Conservation (phyloP, 2,113 vertebrate species). For the Merops nubicus region DNA sequence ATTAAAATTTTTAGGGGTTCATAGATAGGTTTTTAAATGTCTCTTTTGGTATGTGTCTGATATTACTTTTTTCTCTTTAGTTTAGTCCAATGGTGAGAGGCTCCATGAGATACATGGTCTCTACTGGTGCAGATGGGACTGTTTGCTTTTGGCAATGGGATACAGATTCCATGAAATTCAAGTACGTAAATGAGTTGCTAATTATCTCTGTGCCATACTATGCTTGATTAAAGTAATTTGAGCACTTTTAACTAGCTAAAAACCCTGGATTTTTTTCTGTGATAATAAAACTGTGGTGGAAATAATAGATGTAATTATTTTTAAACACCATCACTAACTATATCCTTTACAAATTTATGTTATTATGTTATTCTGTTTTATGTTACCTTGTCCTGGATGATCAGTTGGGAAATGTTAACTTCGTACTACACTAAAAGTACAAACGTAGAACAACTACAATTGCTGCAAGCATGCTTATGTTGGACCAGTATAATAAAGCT, state of each 20-base stretch:
- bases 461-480: neutral
- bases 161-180: conserved; percentile 87
- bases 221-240: neutral
- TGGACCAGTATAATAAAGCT: neutral
- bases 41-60: neutral
- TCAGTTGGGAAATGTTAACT: rapidly evolving
- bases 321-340: neutral
- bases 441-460: neutral
- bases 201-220: neutral
- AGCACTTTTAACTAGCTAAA: neutral
- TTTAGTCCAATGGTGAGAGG: conserved; percentile 96
- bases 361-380: neutral
- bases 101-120: conserved; percentile 92
- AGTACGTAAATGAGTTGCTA: conserved; percentile 73
- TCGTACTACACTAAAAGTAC: neutral
- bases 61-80: conserved; percentile 64
- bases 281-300: neutral
- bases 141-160: conserved; percentile 99
- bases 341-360: neutral
- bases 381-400: neutral
- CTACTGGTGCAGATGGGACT: conserved; percentile 95
- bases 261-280: no score
- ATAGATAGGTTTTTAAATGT: neutral
- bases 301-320: neutral
- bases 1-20: rapidly evolving